phyloP scores from a whole-genome alignment of 2,797 vertebrate species.

The Ispidina lecontei region DNA sequence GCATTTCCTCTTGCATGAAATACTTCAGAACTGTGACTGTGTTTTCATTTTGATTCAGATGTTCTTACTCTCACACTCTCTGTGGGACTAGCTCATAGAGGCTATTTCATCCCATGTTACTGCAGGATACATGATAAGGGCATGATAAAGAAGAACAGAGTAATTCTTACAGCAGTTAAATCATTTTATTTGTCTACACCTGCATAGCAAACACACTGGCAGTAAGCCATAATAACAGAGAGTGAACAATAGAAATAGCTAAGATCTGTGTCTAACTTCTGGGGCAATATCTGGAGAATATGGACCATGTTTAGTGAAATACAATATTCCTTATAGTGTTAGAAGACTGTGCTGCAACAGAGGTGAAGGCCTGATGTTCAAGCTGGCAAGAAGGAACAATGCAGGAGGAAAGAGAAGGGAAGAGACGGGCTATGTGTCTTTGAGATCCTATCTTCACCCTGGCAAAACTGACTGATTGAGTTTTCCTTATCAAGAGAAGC shows the following conservation, averaged over 20 bases:
- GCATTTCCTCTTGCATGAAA: neutral
- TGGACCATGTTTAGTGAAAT: neutral
- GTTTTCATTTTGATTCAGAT: neutral
- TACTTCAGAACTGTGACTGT: neutral
- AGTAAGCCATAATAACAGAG: neutral
- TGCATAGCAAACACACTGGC: neutral
- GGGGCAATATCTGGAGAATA: neutral
- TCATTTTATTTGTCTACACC: neutral
- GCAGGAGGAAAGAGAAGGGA: neutral
- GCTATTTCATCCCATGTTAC: neutral
- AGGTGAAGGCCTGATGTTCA: neutral
- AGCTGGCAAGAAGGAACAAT: neutral
- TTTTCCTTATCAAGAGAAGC: slow-evolving; percentile 46
- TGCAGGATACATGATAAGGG: neutral
- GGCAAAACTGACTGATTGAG: slow-evolving; percentile 40
- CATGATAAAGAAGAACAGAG: neutral
- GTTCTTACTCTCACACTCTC: neutral
- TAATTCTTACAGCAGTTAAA: neutral
- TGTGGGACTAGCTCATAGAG: neutral
- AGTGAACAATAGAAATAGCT: neutral
- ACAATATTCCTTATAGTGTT: neutral
- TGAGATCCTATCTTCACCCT: slow-evolving; percentile 30
- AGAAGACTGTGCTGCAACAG: neutral
- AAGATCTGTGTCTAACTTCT: neutral
- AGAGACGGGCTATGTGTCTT: neutral